Base-by-base conservation (phyloP, 2,888 invertebrate genomes). In the Emmelina monodactyla region DNA sequence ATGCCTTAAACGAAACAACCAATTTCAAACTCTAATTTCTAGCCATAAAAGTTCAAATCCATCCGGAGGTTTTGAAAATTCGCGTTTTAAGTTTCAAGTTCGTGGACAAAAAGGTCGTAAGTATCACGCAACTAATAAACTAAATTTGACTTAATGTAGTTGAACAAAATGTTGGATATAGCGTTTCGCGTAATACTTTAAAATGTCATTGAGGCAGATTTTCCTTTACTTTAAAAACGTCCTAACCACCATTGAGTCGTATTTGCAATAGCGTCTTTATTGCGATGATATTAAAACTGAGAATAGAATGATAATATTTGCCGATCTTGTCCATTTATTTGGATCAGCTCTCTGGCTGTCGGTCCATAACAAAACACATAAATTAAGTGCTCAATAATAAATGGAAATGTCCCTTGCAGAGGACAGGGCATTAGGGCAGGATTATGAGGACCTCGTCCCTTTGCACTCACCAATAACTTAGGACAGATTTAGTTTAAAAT, bases 311-410 rank as follows among this genome's bases (percentile, higher is more conserved):
- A n/a, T 46, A 47, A 47, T 47, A 55, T 3, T 12, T 19, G 9
- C 32, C 22, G 42, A 49, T 51, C 47, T 51, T 39, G 44, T 48
- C 42, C 53, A 43, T 56, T 62, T 58, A 46, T 41, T 49, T 45
- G 40, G 53, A 52, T 53, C 49, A 42, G 47, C 41, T 53, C 50
- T 53, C 61, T 61, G 64, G 72, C 70, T 68, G 72, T 73, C 62
- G 75, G 79, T 73, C 79, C 78, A 79, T 78, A 75, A 78, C 76
- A 78, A 79, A 78, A 79, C 79, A 79, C 79, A 81, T 81, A 81
- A 81, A 81, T 81, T 81, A 80, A 79, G 80, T 78, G 78, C 79
- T 78, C 79, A 79, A 79, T 81, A 81, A 81, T 81, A 81, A 81
- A 81, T 81, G 80, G 79, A 76, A 78, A 75, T 81, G 81, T 81